Evolutionary conservation across 2,888 invertebrate genomes (phyloP).

Genomic region (Lasius platythorax): DNA sequence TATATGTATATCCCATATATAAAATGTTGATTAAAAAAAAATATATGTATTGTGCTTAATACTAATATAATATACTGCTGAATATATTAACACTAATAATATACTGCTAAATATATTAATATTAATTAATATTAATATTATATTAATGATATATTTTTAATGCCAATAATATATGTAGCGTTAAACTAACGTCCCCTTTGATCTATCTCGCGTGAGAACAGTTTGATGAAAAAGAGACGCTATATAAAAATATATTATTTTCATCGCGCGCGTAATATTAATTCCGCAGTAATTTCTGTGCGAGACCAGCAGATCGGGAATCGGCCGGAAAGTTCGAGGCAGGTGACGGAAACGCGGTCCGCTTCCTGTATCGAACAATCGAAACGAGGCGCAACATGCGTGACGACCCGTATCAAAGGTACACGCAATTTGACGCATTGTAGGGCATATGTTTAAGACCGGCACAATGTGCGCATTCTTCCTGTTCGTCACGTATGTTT

Average conservation of each 20-base stretch:
- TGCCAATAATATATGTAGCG: background rate
- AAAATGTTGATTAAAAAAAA: too few species aligned
- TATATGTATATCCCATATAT: too few species aligned
- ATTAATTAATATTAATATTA: background rate
- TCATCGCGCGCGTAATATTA: background rate
- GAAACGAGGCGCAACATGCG: conserved; percentile 69
- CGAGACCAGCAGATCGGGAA: conserved; percentile 59
- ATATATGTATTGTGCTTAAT: too few species aligned
- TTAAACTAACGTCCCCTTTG: background rate
- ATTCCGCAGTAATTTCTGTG: background rate
- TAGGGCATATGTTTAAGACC: conserved; percentile 59
- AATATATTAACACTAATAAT: too few species aligned
- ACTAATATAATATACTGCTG: too few species aligned
- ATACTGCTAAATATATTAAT: background rate
- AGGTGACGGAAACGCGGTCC: conserved; percentile 75
- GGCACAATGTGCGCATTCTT: background rate
- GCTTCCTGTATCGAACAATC: conserved; percentile 76
- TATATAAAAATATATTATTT: background rate
- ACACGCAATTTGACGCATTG: conserved; percentile 75
- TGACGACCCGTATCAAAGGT: conserved; percentile 71
- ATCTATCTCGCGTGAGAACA: background rate
- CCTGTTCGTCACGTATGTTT: background rate
- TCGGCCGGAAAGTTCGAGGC: conserved; percentile 67
- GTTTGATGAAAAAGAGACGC: background rate
- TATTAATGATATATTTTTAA: background rate